Evolutionary conservation across 2,113 vertebrate genomes (phyloP), one percentile per base, ranked within the genome.

Genomic region (Ptychochromis oligacanthus): DNA sequence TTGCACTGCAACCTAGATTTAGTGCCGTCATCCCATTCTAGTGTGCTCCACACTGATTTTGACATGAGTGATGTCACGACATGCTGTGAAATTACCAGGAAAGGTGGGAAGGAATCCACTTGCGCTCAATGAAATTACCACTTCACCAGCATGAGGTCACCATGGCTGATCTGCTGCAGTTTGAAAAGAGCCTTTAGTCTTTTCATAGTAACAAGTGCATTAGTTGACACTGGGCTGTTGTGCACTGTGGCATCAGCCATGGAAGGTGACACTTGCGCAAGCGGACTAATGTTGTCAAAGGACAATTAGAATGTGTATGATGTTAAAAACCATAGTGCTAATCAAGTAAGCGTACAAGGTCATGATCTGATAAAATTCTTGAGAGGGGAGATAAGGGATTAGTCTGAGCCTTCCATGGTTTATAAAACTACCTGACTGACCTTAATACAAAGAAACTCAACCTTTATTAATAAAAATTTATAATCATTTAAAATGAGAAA

Each of bases 81-180:
- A 60, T 9, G 74, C 72, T 79, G 72, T 38, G 62, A 80, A 64
- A 74, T 77, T 75, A 58, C 40, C 36, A 77, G 24, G 12, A 46
- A 83, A 70, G 26, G 72, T 67, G n/a, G 49, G 65, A 70, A 55
- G 62, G 67, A 87, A 84, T 57, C 59, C 64, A 74, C 74, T 86
- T 31, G n/a, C 24, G 9, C 46, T 77, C 67, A 59, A 22, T 81
- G 67, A 88, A 85, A 93, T 87, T 54, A 75, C 67, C 87, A 58
- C 79, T 85, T 74, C 2, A 34, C 43, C 83, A 67, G 67, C 67
- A 54, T 34, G 36, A 74, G 83, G 86, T 85, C 84, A 74, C 38
- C 3, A 34, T 3, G 49, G 75, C 77, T 72, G 70, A 75, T 86
- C 84, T 65, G 49, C 17, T 22, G 26, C 77, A 49, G 67, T 43